Base-by-base conservation (phyloP, 2,797 vertebrate genomes). In the Enteromius fasciolatus region DNA sequence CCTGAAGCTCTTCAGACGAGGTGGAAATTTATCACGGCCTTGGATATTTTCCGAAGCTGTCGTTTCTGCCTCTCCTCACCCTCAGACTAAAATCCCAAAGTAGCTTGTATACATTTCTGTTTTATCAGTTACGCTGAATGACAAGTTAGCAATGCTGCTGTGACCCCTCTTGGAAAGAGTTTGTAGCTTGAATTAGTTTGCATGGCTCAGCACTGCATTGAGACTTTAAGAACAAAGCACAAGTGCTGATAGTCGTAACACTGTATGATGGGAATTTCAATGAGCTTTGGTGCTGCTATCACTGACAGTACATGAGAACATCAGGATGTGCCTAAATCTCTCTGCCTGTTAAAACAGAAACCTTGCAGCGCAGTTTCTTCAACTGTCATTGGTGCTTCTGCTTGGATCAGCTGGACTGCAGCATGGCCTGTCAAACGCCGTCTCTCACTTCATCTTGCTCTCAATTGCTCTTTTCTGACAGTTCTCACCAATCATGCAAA, bases 271-370 rank as follows among this genome's bases (percentile, higher is more conserved):
- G 54, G 20, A 48, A 20, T 68, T 72, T 36, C 20, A 83, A 83
- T 72, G 54, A 63, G 67, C 67, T 78, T 78, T 70, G 59, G 31
- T 64, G 46, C 12, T 72, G 9, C 57, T 23, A 17, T 64, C 59
- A 66, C 46, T 63, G 82, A 39, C 82, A 79, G 76, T 63, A 63
- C 33, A 54, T 23, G 33, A 67, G 59, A 68, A 25, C 52, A 73
- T 28, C 18, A 41, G 82, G 46, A 74, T 74, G 82, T 52, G 59
- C 31, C 31, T 79, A 77, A 83, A 78, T 83, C 76, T 78, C 33
- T 78, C 44, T 79, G 68, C 25, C 75, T 54, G 44, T 73, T 76
- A 36, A 54, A 77, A 25, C 81, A 61, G 73, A 48, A 66, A 31
- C 76, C 41, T 20, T 44, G 39, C 57, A 41, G 25, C 0, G 18